Evolutionary conservation across 1,140 invertebrate species (phyloP).

Genomic region (Lasaia peninsularis): DNA sequence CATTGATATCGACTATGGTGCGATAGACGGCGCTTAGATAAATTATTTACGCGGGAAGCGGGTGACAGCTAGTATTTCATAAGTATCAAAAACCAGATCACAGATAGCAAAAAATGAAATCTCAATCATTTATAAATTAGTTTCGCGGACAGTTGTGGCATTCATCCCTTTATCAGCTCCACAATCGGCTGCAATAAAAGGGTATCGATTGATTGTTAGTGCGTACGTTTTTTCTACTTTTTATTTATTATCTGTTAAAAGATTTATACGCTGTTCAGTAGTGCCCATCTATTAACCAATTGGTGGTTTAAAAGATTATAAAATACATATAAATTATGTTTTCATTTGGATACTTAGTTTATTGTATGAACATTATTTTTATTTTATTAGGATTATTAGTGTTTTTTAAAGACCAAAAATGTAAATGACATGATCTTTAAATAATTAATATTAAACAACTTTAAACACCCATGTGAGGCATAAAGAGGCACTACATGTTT

Average conservation of each 20-base stretch:
- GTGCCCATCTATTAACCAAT: not conserved
- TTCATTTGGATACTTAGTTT: not conserved
- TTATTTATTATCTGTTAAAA: conserved; percentile 50
- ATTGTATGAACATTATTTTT: too few species aligned
- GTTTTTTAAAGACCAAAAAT: too few species aligned
- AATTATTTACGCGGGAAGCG: too few species aligned
- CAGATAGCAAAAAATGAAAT: conserved; percentile 59
- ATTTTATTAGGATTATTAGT: too few species aligned
- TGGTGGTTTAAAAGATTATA: not conserved
- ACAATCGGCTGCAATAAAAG: conserved; percentile 70
- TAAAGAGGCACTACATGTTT: too few species aligned
- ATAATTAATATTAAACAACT: too few species aligned
- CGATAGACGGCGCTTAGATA: too few species aligned
- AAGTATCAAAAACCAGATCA: conserved; percentile 24
- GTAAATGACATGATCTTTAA: too few species aligned
- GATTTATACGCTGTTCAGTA: conserved; percentile 42
- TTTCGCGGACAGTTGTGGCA: conserved; percentile 62
- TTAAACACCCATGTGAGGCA: too few species aligned
- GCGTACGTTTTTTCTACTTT: conserved; percentile 49
- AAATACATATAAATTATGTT: not conserved
- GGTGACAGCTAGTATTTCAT: not conserved
- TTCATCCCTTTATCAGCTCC: conserved; percentile 72
- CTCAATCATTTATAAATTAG: conserved; percentile 76
- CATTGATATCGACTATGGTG: too few species aligned
- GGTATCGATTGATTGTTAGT: conserved; percentile 60